Conservation (phyloP, 2,888 invertebrate species). For the Plagodis pulveraria region DNA sequence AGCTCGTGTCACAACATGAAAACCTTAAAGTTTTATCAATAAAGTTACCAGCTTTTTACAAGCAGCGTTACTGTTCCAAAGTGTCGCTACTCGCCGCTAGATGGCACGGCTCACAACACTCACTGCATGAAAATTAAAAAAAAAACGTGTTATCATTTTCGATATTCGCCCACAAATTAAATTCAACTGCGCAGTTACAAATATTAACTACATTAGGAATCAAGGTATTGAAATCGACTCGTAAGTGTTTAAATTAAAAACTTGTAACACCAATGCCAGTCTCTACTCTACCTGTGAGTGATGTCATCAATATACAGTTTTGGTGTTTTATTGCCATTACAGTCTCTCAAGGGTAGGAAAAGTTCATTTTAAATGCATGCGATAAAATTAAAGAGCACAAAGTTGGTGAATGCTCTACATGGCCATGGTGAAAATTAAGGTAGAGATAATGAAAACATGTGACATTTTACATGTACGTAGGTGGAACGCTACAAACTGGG, state of each 20-base stretch:
- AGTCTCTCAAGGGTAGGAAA: slow-evolving; percentile 31
- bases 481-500: slow-evolving; percentile 12
- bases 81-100: slow-evolving; percentile 59
- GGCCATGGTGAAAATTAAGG: slow-evolving; percentile 9
- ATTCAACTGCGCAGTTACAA: slow-evolving; percentile 30
- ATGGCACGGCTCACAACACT: slow-evolving; percentile 47
- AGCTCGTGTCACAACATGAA: background rate
- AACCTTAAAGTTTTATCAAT: slow-evolving; percentile 50
- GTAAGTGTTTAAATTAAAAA: slow-evolving; percentile 25
- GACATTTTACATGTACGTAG: slow-evolving; percentile 33
- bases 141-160: slow-evolving; percentile 1
- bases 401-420: slow-evolving; percentile 13
- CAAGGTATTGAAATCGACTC: slow-evolving; percentile 34
- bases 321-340: slow-evolving; percentile 26
- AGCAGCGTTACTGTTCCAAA: slow-evolving; percentile 12
- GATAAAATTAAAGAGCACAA: slow-evolving; percentile 26
- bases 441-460: slow-evolving; percentile 11
- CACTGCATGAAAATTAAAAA: slow-evolving; percentile 6
- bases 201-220: slow-evolving; percentile 33
- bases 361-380: slow-evolving; percentile 23
- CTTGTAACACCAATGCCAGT: slow-evolving; percentile 35
- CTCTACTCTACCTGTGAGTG: slow-evolving; percentile 8
- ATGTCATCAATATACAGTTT: slow-evolving; percentile 28
- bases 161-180: slow-evolving; percentile 7
- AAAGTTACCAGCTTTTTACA: slow-evolving; percentile 13